Percentiles rank a stretch among this genome's conserved stretches.
Conservation (phyloP, 2,113 vertebrate genomes). For the Pelecanoides urinatrix region DNA sequence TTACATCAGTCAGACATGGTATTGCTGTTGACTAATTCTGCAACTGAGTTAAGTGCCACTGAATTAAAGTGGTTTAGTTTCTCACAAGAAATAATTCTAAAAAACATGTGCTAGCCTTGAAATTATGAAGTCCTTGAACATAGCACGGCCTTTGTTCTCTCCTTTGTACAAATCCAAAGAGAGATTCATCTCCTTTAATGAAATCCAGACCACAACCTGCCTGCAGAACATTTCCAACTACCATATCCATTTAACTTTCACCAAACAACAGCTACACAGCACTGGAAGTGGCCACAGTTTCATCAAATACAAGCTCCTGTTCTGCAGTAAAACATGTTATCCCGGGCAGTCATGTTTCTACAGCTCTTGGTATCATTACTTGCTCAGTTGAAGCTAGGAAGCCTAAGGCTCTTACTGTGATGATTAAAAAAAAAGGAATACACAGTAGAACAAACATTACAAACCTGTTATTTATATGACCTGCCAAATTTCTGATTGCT, state of each 20-base stretch:
- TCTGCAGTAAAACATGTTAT: background rate
- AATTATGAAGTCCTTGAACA: background rate
- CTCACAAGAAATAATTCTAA: background rate
- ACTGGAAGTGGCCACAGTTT: background rate
- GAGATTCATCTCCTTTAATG: background rate
- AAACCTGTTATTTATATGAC: background rate
- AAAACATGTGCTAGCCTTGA: background rate
- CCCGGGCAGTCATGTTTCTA: background rate
- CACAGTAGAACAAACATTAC: background rate
- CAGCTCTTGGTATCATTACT: background rate
- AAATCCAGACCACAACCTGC: background rate
- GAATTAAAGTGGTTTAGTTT: background rate
- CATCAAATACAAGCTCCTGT: background rate
- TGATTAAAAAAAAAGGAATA: background rate
- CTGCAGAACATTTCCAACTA: background rate
- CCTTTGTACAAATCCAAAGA: background rate
- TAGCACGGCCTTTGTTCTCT: background rate
- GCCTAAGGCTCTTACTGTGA: background rate
- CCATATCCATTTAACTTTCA: background rate
- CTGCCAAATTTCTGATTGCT: background rate
- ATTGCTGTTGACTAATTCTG: background rate
- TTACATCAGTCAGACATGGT: background rate
- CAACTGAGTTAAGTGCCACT: background rate
- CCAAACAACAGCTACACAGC: background rate
- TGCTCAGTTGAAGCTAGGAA: background rate